Evolutionary conservation across 1,140 invertebrate species (phyloP).

Genomic region (Probaryconus sp.): DNA sequence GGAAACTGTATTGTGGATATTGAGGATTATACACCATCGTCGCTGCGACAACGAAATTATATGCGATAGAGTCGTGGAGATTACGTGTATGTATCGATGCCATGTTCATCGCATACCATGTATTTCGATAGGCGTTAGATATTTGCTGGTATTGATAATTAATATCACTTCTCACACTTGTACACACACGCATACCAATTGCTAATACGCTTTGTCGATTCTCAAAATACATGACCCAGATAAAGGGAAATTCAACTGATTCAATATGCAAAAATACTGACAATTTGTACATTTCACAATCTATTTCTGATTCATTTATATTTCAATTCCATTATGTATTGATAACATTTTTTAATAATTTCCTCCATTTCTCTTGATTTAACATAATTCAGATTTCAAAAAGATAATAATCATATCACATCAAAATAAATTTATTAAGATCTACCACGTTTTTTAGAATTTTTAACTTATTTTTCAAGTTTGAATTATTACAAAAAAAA

Average conservation of each 20-base stretch:
- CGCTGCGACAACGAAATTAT: slow-evolving; percentile 41
- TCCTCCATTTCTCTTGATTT: too few relatives aligned
- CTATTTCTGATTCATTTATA: not conserved
- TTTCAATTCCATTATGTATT: too few relatives aligned
- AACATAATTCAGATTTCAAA: too few relatives aligned
- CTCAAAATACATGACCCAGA: slow-evolving; percentile 39
- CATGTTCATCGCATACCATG: slow-evolving; percentile 27
- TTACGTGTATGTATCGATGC: slow-evolving; percentile 36
- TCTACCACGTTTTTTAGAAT: too few relatives aligned
- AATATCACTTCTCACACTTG: slow-evolving; percentile 26
- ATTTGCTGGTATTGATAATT: slow-evolving; percentile 42
- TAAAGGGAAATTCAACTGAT: too few relatives aligned
- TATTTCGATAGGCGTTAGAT: slow-evolving; percentile 39
- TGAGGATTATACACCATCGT: slow-evolving; percentile 36
- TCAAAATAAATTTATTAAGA: too few relatives aligned
- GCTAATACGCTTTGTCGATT: slow-evolving; percentile 35
- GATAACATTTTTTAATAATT: too few relatives aligned
- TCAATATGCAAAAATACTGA: slow-evolving; percentile 12
- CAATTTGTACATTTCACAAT: not conserved
- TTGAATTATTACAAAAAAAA: too few relatives aligned
- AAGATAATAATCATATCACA: too few relatives aligned
- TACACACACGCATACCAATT: slow-evolving; percentile 5
- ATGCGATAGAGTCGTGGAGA: slow-evolving; percentile 41
- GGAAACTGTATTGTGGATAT: slow-evolving; percentile 26
- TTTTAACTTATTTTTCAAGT: too few relatives aligned